Conservation (phyloP, 2,888 invertebrate genomes). For the Andrena haemorrhoa region DNA sequence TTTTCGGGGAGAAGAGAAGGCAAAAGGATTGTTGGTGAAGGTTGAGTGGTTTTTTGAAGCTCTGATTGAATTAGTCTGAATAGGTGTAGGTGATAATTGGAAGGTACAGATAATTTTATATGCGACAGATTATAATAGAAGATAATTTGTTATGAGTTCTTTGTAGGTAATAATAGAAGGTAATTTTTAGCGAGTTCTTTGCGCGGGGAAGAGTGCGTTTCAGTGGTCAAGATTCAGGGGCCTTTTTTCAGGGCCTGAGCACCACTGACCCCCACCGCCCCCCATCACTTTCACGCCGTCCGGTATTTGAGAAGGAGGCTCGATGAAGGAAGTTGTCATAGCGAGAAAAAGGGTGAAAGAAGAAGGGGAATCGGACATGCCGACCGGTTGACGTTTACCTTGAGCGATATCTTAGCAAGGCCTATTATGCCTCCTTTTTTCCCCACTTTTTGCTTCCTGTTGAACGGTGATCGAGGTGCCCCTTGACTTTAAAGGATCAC, state of each 20-base stretch:
- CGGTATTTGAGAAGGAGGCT: conserved; percentile 68
- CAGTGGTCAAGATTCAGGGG: not conserved
- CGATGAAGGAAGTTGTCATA: conserved; percentile 69
- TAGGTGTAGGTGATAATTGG: no score
- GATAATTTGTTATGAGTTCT: no score
- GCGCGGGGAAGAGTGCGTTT: no score
- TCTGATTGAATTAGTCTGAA: no score
- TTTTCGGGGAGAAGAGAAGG: no score
- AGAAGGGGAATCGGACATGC: conserved; percentile 70
- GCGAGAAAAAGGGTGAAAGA: conserved; percentile 67
- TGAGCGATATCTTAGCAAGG: conserved; percentile 64
- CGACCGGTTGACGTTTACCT: conserved; percentile 73
- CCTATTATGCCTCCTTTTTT: conserved; percentile 47
- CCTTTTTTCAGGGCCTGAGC: conserved; percentile 69
- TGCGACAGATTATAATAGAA: no score
- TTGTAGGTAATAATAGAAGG: no score
- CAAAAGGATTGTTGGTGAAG: no score
- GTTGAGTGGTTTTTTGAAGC: no score
- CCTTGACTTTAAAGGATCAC: conserved; percentile 13
- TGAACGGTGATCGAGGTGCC: conserved; percentile 16
- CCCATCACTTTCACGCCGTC: conserved; percentile 74
- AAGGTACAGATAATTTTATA: no score
- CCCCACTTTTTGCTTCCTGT: conserved; percentile 23
- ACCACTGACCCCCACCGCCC: conserved; percentile 70
- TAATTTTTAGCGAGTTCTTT: not conserved